Evolutionary conservation across 2,113 vertebrate genomes (phyloP), one percentile per base, ranked within the genome.

Genomic region (Oryzias celebensis): DNA sequence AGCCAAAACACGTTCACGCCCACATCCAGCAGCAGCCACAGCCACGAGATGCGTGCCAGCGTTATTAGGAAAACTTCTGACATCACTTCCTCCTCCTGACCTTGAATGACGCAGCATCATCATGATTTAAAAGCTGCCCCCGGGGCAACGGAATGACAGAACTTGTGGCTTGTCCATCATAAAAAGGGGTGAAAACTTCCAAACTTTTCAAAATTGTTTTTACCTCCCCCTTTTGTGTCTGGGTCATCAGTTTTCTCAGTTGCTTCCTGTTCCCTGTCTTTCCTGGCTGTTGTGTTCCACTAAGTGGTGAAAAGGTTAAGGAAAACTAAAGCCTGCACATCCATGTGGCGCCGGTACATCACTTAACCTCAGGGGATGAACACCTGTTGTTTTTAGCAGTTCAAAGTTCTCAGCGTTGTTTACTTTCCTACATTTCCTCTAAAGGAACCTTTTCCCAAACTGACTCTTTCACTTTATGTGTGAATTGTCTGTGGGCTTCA

Each of bases 61-160:
- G 97, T 99, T 88, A 99, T 99, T 87, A 96, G 96, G 94, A 99
- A 99, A 52, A 98, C 96, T 0, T 98, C 96, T 4, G 97, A 98
- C 31, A 91, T 96, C 84, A 94, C 95, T 3, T 56, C 83, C 20
- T 87, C 83, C 51, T 83, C 54, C 53, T 41, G 55, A 76, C 57
- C 65, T 55, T 43, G 48, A 55, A 46, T 2, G 13, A 52, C 16
- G 5, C 18, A 45, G 52, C 23, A 57, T 4, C 36, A 36, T 12
- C 36, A 36, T 10, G 36, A 36, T 44, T 16, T 18, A 56, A 17
- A 58, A 52, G 41, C 56, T 31, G 57, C 69, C 48, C 51, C 20
- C 31, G 28, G 64, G 62, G 49, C 62, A 12, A 48, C 68, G 65
- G 62, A 77, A 60, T 20, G 45, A 83, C 52, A 59, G 61, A 45